Evolutionary conservation across 2,888 invertebrate genomes (phyloP), one percentile per base, ranked within the genome.

Genomic region (Brachyptera risi): DNA sequence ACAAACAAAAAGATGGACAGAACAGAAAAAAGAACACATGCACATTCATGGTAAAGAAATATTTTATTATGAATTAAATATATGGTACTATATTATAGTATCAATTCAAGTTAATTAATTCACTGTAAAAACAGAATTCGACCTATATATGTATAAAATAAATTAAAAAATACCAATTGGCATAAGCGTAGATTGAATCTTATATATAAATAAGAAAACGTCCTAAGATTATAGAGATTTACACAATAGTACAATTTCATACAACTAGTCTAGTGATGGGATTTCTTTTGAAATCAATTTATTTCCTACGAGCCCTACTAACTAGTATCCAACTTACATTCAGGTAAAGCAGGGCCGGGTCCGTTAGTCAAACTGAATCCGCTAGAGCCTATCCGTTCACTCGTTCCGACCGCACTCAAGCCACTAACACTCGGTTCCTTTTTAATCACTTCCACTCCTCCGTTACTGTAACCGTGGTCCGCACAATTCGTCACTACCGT

Each of bases 241-340:
- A n/a, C n/a, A n/a, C n/a, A n/a, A n/a, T n/a, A n/a, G n/a, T n/a
- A n/a, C n/a, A n/a, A n/a, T n/a, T n/a, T n/a, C n/a, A n/a, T n/a
- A n/a, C n/a, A n/a, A n/a, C n/a, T n/a, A n/a, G n/a, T n/a, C n/a
- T n/a, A n/a, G n/a, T n/a, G n/a, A n/a, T n/a, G n/a, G n/a, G n/a
- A n/a, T n/a, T n/a, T n/a, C n/a, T n/a, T n/a, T n/a, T n/a, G n/a
- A n/a, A n/a, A n/a, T n/a, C n/a, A n/a, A n/a, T n/a, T n/a, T n/a
- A n/a, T n/a, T n/a, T n/a, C n/a, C n/a, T n/a, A n/a, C n/a, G n/a
- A n/a, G n/a, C n/a, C n/a, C n/a, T n/a, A n/a, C n/a, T n/a, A n/a
- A n/a, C n/a, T n/a, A n/a, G n/a, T n/a, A n/a, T n/a, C n/a, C n/a
- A 15, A 62, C 62, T 63, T 59, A 63, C 62, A 49, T 63, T 63